phyloP scores from a whole-genome alignment of 2,797 vertebrate species.

The Cottoperca gobio region DNA sequence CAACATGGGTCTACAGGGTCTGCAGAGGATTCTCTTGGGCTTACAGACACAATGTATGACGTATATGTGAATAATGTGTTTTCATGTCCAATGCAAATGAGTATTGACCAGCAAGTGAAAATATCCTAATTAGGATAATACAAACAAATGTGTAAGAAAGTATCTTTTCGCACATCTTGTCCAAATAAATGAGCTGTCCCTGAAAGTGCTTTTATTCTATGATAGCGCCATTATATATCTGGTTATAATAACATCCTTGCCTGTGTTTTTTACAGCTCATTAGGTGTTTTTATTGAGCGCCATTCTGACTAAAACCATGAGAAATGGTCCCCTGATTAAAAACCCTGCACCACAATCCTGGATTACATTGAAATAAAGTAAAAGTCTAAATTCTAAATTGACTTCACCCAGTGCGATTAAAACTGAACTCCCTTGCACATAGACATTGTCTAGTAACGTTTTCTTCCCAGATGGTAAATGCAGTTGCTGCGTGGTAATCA shows the following conservation, averaged over 20 bases:
- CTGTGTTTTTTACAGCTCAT: neutral
- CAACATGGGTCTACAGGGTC: neutral
- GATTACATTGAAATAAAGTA: constrained; percentile 22
- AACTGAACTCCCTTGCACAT: neutral
- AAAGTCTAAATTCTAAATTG: constrained; percentile 13
- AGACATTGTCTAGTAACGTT: constrained; percentile 7
- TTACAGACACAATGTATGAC: constrained; percentile 5
- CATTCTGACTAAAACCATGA: neutral
- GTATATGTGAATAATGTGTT: neutral
- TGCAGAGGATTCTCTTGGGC: neutral
- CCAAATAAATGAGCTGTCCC: neutral
- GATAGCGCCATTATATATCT: neutral
- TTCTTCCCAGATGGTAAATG: constrained; percentile 17
- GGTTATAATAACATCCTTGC: neutral
- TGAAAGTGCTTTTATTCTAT: neutral
- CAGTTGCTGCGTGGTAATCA: constrained; percentile 21
- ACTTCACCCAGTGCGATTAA: neutral
- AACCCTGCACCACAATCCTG: neutral
- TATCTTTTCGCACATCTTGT: neutral
- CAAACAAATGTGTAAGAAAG: neutral
- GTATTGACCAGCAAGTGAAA: neutral
- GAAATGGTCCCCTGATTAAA: constrained; percentile 15
- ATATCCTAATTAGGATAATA: neutral
- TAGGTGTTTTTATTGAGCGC: constrained; percentile 3
- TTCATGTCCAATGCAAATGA: neutral